Percentiles rank a stretch among this genome's conserved stretches.
Conservation (phyloP, 2,113 vertebrate species). For the Clupea harengus region DNA sequence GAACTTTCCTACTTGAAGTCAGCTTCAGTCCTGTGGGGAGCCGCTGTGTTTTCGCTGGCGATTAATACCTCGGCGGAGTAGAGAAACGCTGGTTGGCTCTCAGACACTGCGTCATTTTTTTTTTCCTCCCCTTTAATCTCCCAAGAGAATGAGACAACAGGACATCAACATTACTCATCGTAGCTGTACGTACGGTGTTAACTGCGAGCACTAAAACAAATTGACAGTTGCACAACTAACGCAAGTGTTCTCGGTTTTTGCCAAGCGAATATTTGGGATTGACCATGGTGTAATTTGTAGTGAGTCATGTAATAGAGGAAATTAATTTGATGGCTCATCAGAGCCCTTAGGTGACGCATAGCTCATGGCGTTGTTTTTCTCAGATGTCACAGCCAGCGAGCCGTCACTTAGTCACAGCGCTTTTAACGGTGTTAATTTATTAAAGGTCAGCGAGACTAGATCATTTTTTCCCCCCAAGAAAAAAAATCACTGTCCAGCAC, state of each 20-base stretch:
- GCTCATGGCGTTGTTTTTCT: neutral
- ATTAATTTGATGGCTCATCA: neutral
- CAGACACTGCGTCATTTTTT: slow-evolving; percentile 26
- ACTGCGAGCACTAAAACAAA: neutral
- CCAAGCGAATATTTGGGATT: neutral
- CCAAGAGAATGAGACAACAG: neutral
- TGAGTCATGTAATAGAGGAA: neutral
- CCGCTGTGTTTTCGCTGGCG: slow-evolving; percentile 50
- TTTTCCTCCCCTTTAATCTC: neutral
- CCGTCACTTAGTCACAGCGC: slow-evolving; percentile 4
- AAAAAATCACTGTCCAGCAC: neutral
- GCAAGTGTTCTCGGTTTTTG: neutral
- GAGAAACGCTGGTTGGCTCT: slow-evolving; percentile 48
- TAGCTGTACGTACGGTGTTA: neutral
- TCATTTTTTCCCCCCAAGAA: neutral
- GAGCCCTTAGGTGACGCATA: neutral
- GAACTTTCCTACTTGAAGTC: slow-evolving; percentile 48
- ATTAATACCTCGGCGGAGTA: slow-evolving; percentile 57
- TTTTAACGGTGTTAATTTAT: neutral
- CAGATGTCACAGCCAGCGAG: neutral
- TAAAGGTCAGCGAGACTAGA: neutral
- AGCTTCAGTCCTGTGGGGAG: slow-evolving; percentile 39
- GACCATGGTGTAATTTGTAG: neutral
- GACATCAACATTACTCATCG: neutral
- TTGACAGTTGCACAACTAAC: neutral